A percentile compares a stretch with the other conserved stretches of the same genome.
Conservation (phyloP, 2,113 vertebrate species). For the Megaceryle torquata region DNA sequence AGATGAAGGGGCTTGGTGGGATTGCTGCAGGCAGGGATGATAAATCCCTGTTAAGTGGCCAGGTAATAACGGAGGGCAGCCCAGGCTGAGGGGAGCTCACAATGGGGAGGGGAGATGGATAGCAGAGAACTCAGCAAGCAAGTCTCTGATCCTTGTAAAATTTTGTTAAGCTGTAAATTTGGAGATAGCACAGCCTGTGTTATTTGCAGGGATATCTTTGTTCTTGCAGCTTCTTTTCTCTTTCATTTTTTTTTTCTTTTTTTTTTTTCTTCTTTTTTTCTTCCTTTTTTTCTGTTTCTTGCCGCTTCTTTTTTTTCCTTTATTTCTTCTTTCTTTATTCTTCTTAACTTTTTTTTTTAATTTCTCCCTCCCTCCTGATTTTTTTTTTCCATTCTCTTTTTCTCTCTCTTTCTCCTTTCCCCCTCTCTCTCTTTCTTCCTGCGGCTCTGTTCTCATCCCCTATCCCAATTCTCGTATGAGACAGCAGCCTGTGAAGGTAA, state of each 20-base stretch:
- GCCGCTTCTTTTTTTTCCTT: not conserved
- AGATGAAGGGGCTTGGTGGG: slow-evolving; percentile 40
- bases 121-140: not conserved
- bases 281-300: too few species aligned
- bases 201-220: not conserved
- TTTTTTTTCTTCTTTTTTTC: too few species aligned
- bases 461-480: slow-evolving; percentile 30
- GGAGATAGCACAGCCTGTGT: not conserved
- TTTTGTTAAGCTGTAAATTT: slow-evolving; percentile 52
- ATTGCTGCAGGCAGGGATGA: slow-evolving; percentile 58
- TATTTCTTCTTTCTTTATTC: not conserved
- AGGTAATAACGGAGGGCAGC: slow-evolving; percentile 40
- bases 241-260: not conserved
- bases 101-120: not conserved
- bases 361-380: not conserved
- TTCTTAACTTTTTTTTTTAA: not conserved
- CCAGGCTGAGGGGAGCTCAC: not conserved
- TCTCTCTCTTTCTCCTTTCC: too few species aligned
- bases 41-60: slow-evolving; percentile 51
- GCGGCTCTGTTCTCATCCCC: slow-evolving; percentile 17
- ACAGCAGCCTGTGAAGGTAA: slow-evolving; percentile 68
- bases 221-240: not conserved
- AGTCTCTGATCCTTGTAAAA: slow-evolving; percentile 50
- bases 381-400: not conserved
- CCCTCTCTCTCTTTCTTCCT: not conserved